Evolutionary conservation across 2,888 invertebrate species (phyloP), one percentile per base, ranked within the genome.

Genomic region (Tenthredo mesomela): DNA sequence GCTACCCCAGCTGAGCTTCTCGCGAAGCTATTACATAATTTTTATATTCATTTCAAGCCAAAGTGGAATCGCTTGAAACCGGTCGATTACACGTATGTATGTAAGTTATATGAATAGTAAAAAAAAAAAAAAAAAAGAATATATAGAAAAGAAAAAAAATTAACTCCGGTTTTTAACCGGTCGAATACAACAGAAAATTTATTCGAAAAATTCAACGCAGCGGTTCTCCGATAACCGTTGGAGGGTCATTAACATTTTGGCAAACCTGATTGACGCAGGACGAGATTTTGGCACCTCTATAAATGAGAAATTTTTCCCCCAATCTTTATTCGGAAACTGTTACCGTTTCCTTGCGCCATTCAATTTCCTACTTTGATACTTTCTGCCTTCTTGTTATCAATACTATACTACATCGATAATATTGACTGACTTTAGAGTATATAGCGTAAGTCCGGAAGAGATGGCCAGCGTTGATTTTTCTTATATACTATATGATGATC

Each of bases 201-300:
- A 73, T 43, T 43, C 71, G 21, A 40, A 43, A 73, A 43, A 73
- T 29, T 15, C 29, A 15, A 33, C 33, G 61, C 61, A 37, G 9
- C 70, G 18, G 7, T 37, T 37, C 37, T 12, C 33, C 33, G 70
- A 40, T 47, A 47, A 33, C 40, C 37, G 18, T 71, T 29, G 21
- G 70, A 71, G 37, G 70, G 70, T 21, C 33, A 40, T 71, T 37
- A 71, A 18, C 70, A 71, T 71, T 71, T 71, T 71, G 70, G 70
- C 70, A 40, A 40, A 33, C 40, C 70, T 33, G 70, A 71, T 40
- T n/a, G 7, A 71, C 37, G n/a, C n/a, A 37, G 7, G 18, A 29
- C 37, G n/a, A 33, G 70, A 70, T 37, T 33, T 18, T n/a, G 18
- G 6, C 50, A 50, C 18, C 50, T 50, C 50, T 9, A 47, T 47